Percentiles rank a stretch among this genome's conserved stretches.
phyloP scores from a whole-genome alignment of 1,140 invertebrate genomes.

The Plodia interpunctella region DNA sequence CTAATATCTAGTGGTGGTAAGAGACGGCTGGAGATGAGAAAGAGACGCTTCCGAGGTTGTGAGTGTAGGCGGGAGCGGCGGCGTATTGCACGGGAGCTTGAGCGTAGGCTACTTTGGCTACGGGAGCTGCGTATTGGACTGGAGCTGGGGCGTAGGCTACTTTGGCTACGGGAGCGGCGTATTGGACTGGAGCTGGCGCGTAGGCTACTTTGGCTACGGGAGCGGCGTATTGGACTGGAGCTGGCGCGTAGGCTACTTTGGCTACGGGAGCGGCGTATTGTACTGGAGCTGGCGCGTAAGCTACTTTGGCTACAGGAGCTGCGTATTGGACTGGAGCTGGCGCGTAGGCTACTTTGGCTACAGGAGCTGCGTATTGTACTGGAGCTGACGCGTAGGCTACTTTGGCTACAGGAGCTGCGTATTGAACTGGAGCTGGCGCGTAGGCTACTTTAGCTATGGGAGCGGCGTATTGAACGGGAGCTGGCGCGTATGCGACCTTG shows the following conservation, averaged over 20 bases:
- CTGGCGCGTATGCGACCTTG: slow-evolving; percentile 25
- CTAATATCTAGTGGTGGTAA: slow-evolving; percentile 48
- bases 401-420: slow-evolving; percentile 19
- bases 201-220: slow-evolving; percentile 20
- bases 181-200: slow-evolving; percentile 17
- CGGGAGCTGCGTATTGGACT: slow-evolving; percentile 19
- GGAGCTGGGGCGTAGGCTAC: slow-evolving; percentile 22
- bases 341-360: slow-evolving; percentile 26
- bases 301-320: slow-evolving; percentile 25
- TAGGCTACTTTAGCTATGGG: slow-evolving; percentile 34
- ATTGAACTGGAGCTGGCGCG: slow-evolving; percentile 11
- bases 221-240: slow-evolving; percentile 21
- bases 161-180: slow-evolving; percentile 18
- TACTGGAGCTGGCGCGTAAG: slow-evolving; percentile 25
- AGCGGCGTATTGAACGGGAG: slow-evolving; percentile 16
- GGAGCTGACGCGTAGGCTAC: slow-evolving; percentile 22
- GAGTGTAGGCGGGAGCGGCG: not conserved
- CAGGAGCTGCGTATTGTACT: slow-evolving; percentile 18
- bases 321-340: slow-evolving; percentile 18
- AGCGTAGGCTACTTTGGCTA: slow-evolving; percentile 17
- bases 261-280: slow-evolving; percentile 21
- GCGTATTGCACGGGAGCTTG: slow-evolving; percentile 18
- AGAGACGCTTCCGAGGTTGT: slow-evolving; percentile 36
- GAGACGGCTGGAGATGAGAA: slow-evolving; percentile 50
- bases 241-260: slow-evolving; percentile 9